Conservation (phyloP, 2,797 vertebrate genomes). For the Setipinna tenuifilis region DNA sequence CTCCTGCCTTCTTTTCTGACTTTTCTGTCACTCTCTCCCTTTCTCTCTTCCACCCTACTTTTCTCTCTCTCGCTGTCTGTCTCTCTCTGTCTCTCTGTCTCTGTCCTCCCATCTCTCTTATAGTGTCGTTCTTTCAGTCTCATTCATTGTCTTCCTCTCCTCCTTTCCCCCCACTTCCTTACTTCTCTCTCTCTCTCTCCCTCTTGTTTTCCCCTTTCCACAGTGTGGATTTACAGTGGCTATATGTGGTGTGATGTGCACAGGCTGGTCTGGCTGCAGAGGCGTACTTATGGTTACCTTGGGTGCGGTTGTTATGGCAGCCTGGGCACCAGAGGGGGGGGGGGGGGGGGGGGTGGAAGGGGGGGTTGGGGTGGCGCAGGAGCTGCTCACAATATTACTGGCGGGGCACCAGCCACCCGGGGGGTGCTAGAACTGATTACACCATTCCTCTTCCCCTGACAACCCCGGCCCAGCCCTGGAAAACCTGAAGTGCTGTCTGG, state of each 20-base stretch:
- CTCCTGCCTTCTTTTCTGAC: too few species aligned
- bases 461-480: constrained; percentile 48
- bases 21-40: too few species aligned
- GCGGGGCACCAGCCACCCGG: constrained; percentile 71
- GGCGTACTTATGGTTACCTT: constrained; percentile 54
- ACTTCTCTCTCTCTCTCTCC: background rate
- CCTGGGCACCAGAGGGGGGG: constrained; percentile 52
- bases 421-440: constrained; percentile 78
- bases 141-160: background rate
- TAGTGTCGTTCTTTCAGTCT: background rate
- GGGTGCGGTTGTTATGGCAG: constrained; percentile 57
- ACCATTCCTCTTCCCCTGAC: constrained; percentile 79
- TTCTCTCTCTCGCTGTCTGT: background rate
- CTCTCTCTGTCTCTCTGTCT: background rate
- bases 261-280: constrained; percentile 48
- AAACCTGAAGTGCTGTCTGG: background rate
- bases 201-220: background rate
- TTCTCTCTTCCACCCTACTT: background rate
- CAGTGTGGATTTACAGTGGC: constrained; percentile 62
- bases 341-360: constrained; percentile 5
- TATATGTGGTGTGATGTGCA: background rate
- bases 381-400: constrained; percentile 75
- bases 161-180: background rate
- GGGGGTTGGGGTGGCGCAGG: too few species aligned
- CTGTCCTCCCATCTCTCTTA: background rate